Evolutionary conservation across 2,888 invertebrate genomes (phyloP), one percentile per base, ranked within the genome.

Genomic region (Drosophila tanythrix): DNA sequence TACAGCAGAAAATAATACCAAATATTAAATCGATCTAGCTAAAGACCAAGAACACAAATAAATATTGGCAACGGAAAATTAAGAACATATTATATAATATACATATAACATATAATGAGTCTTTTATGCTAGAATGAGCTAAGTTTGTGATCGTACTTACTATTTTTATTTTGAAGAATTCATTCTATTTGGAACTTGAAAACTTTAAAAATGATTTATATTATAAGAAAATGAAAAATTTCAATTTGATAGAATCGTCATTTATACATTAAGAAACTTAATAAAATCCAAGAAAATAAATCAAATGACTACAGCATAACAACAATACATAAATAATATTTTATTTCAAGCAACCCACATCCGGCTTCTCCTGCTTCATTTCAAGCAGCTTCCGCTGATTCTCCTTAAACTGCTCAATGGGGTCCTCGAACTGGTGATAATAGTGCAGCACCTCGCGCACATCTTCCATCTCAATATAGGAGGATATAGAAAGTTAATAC

Each of bases 381-480:
- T 96, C 97, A 88, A 96, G 94, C 70, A 97, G 94, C 80, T 95
- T 95, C 67, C 96, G 95, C 93, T 98, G 98, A 94, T 98, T 98
- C 92, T 98, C 97, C 89, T 97, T 95, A 94, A 99, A 99, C 81
- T 97, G 97, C 71, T 95, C 96, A 55, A 99, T 95, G 13, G 99
- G 99, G 94, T 99, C 97, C 38, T 98, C 97, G 93, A 97, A 99
- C 93, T 98, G 96, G 79, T 96, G 96, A 94, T 99, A 99, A 94
- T 98, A 98, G 63, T 95, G 96, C 53, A 99, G 93, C 35, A 99
- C 99, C 63, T 98, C 97, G 67, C 99, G 95, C 0, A 99, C 99
- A 94, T 99, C 99, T 25, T 96, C 95, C 15, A 99, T 97, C 83
- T 97, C 0, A 31, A 6, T 18, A 18, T 4, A 0, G 21, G 2